Evolutionary conservation across 2,888 invertebrate species (phyloP).

Genomic region (Tipula helvola): DNA sequence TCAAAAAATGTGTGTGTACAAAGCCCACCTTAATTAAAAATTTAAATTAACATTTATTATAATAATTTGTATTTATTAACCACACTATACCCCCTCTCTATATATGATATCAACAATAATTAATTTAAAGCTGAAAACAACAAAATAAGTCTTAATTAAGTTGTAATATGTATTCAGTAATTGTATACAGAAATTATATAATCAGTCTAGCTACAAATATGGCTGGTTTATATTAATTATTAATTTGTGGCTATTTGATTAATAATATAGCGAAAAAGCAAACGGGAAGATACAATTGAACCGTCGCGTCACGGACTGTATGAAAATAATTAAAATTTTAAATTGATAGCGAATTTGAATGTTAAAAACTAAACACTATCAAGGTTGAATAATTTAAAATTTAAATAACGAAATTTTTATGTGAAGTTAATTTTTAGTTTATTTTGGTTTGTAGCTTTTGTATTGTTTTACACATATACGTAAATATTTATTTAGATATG

Average conservation of each 20-base stretch:
- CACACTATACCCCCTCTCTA: neutral
- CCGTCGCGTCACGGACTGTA: neutral
- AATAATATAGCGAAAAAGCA: neutral
- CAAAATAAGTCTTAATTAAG: neutral
- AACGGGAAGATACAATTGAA: neutral
- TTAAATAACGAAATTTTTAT: neutral
- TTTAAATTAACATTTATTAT: neutral
- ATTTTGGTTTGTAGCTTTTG: neutral
- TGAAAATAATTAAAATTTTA: neutral
- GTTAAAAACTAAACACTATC: neutral
- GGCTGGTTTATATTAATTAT: neutral
- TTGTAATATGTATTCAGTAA: neutral
- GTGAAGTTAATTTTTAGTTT: neutral
- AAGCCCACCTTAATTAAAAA: neutral
- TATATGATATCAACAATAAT: neutral
- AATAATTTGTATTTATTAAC: neutral
- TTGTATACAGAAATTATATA: neutral
- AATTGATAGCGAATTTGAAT: neutral
- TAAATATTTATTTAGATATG: neutral
- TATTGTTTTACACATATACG: neutral
- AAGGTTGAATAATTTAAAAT: neutral
- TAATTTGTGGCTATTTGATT: neutral
- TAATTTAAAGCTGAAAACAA: neutral
- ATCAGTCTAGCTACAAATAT: neutral
- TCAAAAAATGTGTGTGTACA: neutral